These are phyloP conservation scores for Sebastolobus altivelis DNA, from an alignment of 2,797 vertebrate genomes.

Conservation along the genomic window DNA sequence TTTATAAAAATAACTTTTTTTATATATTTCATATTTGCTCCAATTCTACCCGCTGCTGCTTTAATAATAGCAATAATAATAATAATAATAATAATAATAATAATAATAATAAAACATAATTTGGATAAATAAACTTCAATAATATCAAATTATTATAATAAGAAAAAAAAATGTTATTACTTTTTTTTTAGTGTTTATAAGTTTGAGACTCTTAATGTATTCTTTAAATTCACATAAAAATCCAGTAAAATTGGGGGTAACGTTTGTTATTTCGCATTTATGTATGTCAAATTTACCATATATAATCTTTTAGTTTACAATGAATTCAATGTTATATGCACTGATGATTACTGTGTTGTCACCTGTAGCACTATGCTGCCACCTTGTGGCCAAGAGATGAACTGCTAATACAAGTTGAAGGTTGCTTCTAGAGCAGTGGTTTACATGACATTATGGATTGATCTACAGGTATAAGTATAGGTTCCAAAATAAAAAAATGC, in stretches of 20 bases:
- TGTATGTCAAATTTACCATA: neutral
- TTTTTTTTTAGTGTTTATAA: neutral
- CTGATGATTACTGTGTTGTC: neutral
- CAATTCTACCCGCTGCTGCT: too few relatives aligned
- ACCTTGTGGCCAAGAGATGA: conserved; percentile 57
- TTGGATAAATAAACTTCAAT: too few relatives aligned
- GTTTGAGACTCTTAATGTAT: neutral
- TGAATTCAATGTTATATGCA: neutral
- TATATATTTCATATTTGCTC: too few relatives aligned
- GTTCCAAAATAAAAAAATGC: neutral
- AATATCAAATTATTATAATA: too few relatives aligned
- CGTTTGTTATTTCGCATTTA: neutral
- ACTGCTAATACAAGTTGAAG: neutral
- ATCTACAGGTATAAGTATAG: neutral
- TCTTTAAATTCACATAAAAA: neutral
- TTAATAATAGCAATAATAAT: too few relatives aligned
- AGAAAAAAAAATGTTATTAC: neutral
- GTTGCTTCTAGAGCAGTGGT: neutral
- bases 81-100: too few relatives aligned
- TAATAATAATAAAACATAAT: too few relatives aligned
- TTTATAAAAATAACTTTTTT: too few relatives aligned
- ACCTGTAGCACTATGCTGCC: conserved; percentile 55
- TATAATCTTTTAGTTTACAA: neutral
- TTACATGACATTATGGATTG: neutral
- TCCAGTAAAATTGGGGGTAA: neutral